phyloP scores from a whole-genome alignment of 2,888 invertebrate species.

The Leptopilina myrica region DNA sequence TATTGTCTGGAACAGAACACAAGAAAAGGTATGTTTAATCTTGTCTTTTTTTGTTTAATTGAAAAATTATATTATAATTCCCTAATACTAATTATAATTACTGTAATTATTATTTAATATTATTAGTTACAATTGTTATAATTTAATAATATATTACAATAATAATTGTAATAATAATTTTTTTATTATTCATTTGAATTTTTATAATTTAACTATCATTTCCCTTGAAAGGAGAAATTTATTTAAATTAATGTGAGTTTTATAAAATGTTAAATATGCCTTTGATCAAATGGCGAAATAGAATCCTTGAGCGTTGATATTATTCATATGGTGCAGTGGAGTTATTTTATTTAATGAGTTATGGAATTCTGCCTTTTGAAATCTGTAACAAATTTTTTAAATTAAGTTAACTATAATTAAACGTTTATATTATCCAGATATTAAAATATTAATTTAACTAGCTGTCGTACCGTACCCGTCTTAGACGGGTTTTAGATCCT shows the following conservation, averaged over 20 bases:
- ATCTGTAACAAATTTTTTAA: neutral
- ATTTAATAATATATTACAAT: too few relatives aligned
- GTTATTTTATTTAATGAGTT: neutral
- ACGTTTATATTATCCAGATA: neutral
- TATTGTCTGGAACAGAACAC: constrained; percentile 95
- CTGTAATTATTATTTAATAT: too few relatives aligned
- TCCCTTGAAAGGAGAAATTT: neutral
- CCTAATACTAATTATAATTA: too few relatives aligned
- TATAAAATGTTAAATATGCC: neutral
- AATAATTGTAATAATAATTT: too few relatives aligned
- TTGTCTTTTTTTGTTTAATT: constrained; percentile 41
- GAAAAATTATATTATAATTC: too few relatives aligned
- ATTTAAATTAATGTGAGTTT: too few relatives aligned
- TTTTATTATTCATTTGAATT: too few relatives aligned
- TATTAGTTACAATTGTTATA: too few relatives aligned
- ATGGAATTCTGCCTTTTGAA: neutral
- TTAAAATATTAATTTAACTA: neutral
- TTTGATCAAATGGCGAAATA: neutral
- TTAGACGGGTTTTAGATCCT: too few relatives aligned
- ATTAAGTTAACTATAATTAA: neutral
- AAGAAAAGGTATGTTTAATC: constrained; percentile 86
- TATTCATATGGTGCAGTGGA: neutral
- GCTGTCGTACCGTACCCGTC: too few relatives aligned
- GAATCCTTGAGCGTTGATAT: neutral
- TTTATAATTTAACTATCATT: neutral